These are phyloP conservation scores for Perithous albicinctus DNA, from an alignment of 2,888 invertebrate species.

Conservation along the genomic window DNA sequence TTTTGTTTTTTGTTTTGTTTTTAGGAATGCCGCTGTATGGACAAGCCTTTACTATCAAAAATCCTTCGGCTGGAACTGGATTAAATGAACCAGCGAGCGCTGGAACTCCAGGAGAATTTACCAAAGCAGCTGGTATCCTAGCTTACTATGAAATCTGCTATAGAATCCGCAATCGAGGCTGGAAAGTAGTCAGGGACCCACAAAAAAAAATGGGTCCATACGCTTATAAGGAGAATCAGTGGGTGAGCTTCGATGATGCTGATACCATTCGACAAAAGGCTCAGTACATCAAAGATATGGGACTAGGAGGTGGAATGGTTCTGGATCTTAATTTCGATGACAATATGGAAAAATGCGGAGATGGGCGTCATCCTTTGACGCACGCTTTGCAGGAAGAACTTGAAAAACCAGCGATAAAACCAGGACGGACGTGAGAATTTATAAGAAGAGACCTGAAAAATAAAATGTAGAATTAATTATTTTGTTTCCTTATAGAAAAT, in stretches of 20 bases:
- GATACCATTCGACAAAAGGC: constrained; percentile 93
- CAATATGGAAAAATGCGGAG: constrained; percentile 91
- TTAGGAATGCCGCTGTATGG: constrained; percentile 93
- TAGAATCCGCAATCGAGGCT: constrained; percentile 90
- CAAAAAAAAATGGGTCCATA: constrained; percentile 94
- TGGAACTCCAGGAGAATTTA: too few species aligned
- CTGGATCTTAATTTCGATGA: constrained; percentile 97
- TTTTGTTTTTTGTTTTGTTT: constrained; percentile 4
- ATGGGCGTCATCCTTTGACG: constrained; percentile 92
- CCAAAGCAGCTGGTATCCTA: constrained; percentile 94
- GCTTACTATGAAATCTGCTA: constrained; percentile 97
- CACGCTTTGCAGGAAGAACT: constrained; percentile 91
- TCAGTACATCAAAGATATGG: constrained; percentile 90
- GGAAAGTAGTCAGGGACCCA: constrained; percentile 93
- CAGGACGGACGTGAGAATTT: constrained; percentile 77
- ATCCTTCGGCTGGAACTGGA: constrained; percentile 84
- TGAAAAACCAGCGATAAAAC: constrained; percentile 84
- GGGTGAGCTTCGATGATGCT: too few species aligned
- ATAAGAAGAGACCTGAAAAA: too few species aligned
- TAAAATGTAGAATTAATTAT: too few species aligned
- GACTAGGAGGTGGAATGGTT: too few species aligned
- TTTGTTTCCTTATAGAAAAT: too few species aligned
- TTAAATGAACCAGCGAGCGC: constrained; percentile 91
- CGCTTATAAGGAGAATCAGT: constrained; percentile 93
- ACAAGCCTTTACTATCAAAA: constrained; percentile 90